phyloP scores from a whole-genome alignment of 1,140 invertebrate species.

The Camponotus vicinus region DNA sequence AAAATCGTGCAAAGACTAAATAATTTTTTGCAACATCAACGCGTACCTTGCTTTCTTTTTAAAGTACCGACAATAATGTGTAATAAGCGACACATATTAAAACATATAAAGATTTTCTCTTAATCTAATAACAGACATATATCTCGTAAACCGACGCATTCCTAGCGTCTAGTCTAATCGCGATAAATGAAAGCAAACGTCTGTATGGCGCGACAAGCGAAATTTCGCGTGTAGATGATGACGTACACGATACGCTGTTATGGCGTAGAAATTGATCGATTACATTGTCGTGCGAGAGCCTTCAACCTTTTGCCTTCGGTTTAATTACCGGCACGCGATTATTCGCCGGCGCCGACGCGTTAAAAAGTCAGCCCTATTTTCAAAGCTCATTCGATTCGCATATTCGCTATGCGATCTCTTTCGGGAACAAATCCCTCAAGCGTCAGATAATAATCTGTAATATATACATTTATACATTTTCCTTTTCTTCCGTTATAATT shows the following conservation, averaged over 20 bases:
- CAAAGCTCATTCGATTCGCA: constrained; percentile 22
- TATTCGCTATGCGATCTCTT: not conserved
- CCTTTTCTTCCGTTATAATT: not conserved
- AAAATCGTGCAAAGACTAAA: not conserved
- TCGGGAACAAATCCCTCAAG: not conserved
- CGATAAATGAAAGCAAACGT: constrained; percentile 28
- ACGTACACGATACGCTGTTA: constrained; percentile 33
- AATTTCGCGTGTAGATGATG: constrained; percentile 54
- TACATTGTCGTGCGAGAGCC: constrained; percentile 48
- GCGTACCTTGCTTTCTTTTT: not conserved
- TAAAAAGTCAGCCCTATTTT: constrained; percentile 24
- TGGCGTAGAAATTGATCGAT: constrained; percentile 56
- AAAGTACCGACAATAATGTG: not conserved
- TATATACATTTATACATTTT: not conserved
- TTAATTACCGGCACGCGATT: constrained; percentile 55
- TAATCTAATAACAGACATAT: constrained; percentile 1
- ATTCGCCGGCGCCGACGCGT: not conserved
- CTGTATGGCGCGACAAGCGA: not conserved
- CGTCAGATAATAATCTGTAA: not conserved
- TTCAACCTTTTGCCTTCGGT: constrained; percentile 40
- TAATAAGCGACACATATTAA: not conserved
- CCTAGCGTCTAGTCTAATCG: not conserved
- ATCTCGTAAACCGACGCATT: not conserved
- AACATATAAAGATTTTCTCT: constrained; percentile 6
- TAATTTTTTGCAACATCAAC: not conserved